Evolutionary conservation across 2,113 vertebrate species (phyloP).

Genomic region (Falco punctatus): DNA sequence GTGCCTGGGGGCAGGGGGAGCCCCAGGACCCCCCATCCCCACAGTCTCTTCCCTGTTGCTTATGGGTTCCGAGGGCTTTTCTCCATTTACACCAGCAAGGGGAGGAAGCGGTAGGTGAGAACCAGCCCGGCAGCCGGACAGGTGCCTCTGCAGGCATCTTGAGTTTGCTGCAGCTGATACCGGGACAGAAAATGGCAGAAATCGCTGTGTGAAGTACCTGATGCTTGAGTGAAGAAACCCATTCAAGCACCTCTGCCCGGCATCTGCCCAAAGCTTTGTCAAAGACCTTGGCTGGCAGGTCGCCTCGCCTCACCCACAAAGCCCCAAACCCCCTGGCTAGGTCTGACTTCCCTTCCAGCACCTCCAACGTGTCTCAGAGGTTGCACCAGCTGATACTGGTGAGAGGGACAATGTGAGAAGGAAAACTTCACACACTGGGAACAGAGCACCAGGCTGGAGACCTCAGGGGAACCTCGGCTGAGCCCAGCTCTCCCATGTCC

Average conservation of each 20-base stretch:
- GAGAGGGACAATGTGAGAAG: accelerated
- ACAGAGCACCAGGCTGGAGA: not conserved
- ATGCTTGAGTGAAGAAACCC: not conserved
- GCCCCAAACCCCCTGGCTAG: not conserved
- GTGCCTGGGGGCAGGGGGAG: not conserved
- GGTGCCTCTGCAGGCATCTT: not conserved
- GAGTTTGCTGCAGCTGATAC: not conserved
- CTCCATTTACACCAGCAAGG: not conserved
- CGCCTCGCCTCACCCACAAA: not conserved
- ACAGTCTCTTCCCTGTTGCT: accelerated
- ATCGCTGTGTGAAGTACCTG: not conserved
- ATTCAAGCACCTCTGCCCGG: not conserved
- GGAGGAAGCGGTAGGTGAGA: not conserved
- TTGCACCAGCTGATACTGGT: accelerated
- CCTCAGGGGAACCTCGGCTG: not conserved
- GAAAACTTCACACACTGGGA: not conserved
- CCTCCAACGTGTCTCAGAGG: accelerated
- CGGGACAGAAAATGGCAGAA: not conserved
- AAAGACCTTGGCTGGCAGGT: not conserved
- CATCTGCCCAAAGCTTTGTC: not conserved
- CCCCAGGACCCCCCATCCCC: not conserved
- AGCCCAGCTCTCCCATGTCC: accelerated
- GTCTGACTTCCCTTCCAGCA: too few relatives aligned
- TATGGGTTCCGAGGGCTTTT: not conserved
- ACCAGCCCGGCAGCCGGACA: not conserved